Evolutionary conservation across 2,888 invertebrate genomes (phyloP).

Genomic region (Ischnus inquisitorius): DNA sequence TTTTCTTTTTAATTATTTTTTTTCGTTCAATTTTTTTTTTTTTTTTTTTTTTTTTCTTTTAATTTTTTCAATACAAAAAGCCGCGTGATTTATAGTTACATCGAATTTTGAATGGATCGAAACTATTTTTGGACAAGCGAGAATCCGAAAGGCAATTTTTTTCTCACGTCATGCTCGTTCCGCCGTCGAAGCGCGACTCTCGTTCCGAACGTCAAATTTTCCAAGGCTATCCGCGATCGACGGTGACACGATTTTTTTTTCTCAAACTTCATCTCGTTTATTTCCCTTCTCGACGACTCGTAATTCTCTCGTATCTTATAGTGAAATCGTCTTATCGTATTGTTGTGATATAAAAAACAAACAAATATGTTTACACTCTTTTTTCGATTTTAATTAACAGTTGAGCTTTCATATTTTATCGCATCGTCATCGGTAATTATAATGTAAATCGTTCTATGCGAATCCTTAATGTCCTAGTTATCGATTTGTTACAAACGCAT

Average conservation of each 20-base stretch:
- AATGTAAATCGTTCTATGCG: constrained; percentile 44
- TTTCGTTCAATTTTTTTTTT: too few species aligned
- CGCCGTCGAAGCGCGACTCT: constrained; percentile 19
- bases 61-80: background rate
- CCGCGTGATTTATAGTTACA: background rate
- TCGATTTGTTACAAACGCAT: constrained; percentile 56
- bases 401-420: constrained; percentile 66
- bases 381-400: constrained; percentile 59
- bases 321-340: too few species aligned
- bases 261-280: background rate
- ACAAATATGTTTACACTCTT: constrained; percentile 49
- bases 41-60: background rate
- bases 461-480: constrained; percentile 32
- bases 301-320: background rate
- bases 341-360: background rate
- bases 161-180: constrained; percentile 51
- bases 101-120: constrained; percentile 37
- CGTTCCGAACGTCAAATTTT: constrained; percentile 36
- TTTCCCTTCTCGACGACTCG: background rate
- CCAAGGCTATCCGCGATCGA: constrained; percentile 34
- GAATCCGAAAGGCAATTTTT: constrained; percentile 33
- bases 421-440: constrained; percentile 51
- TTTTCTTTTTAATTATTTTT: too few species aligned
- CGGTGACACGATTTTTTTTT: background rate
- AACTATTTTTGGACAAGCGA: constrained; percentile 20